Conservation (phyloP, 2,797 vertebrate genomes). For the Momotus momota region DNA sequence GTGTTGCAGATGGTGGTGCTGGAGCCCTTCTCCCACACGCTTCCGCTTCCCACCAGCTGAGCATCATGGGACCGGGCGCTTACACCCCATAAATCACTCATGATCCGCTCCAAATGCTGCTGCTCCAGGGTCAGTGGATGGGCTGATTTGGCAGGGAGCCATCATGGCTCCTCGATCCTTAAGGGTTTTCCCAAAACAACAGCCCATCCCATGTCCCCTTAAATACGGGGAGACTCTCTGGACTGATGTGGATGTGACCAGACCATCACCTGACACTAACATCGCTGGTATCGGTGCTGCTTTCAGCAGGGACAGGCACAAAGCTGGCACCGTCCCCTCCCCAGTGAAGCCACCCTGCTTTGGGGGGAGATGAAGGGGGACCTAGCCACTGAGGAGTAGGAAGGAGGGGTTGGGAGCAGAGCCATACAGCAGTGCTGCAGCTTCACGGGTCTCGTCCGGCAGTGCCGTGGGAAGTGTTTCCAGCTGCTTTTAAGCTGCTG, state of each 20-base stretch:
- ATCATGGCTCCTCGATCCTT: neutral
- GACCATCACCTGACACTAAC: neutral
- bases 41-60: conserved; percentile 46
- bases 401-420: accelerated
- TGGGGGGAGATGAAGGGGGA: no score
- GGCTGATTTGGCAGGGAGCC: neutral
- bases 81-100: conserved; percentile 39
- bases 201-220: neutral
- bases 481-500: conserved; percentile 45
- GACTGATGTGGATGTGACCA: accelerated
- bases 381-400: neutral
- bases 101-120: neutral
- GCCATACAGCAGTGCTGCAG: accelerated
- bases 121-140: neutral
- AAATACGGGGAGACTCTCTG: neutral
- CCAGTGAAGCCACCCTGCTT: neutral
- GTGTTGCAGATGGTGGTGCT: neutral
- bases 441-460: neutral
- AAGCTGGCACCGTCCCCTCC: neutral
- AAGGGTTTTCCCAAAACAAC: neutral
- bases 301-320: neutral
- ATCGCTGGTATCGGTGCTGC: accelerated
- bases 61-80: neutral
- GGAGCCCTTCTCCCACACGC: neutral
- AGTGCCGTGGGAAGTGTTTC: neutral